A percentile compares a stretch with the other conserved stretches of the same genome.
Evolutionary conservation across 1,140 invertebrate genomes (phyloP).

Genomic region (Arion vulgaris): DNA sequence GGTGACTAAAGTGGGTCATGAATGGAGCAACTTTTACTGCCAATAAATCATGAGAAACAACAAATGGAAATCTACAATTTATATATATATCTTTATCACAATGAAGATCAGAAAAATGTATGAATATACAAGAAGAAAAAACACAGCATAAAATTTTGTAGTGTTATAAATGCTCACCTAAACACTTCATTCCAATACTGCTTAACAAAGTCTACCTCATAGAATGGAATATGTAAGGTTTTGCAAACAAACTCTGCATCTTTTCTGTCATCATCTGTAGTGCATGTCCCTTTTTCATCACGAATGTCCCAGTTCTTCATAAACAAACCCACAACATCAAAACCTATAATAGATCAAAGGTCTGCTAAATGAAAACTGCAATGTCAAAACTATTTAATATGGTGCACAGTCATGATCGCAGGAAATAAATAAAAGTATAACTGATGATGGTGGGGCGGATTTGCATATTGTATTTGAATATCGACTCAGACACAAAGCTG

Average conservation of each 20-base stretch:
- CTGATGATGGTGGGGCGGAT: not conserved
- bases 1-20: too few relatives aligned
- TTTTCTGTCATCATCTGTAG: constrained; percentile 84
- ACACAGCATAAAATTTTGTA: too few relatives aligned
- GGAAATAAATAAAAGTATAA: not conserved
- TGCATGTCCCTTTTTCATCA: constrained; percentile 90
- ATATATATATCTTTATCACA: too few relatives aligned
- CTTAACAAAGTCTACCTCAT: constrained; percentile 90
- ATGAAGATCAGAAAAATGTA: too few relatives aligned
- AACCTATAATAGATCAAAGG: too few relatives aligned
- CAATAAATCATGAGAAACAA: too few relatives aligned
- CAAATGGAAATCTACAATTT: too few relatives aligned
- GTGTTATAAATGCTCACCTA: constrained; percentile 77
- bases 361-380: too few relatives aligned
- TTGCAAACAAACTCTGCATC: constrained; percentile 89
- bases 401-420: not conserved
- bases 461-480: too few relatives aligned
- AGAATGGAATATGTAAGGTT: constrained; percentile 82
- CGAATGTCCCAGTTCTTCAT: constrained; percentile 96
- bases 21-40: too few relatives aligned
- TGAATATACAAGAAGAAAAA: too few relatives aligned
- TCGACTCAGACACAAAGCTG: too few relatives aligned
- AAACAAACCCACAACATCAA: constrained; percentile 88
- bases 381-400: constrained; percentile 17
- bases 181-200: constrained; percentile 99